Percentiles rank a stretch among this genome's conserved stretches.
phyloP scores from a whole-genome alignment of 1,140 invertebrate genomes.

The Ptiloglossa arizonensis region DNA sequence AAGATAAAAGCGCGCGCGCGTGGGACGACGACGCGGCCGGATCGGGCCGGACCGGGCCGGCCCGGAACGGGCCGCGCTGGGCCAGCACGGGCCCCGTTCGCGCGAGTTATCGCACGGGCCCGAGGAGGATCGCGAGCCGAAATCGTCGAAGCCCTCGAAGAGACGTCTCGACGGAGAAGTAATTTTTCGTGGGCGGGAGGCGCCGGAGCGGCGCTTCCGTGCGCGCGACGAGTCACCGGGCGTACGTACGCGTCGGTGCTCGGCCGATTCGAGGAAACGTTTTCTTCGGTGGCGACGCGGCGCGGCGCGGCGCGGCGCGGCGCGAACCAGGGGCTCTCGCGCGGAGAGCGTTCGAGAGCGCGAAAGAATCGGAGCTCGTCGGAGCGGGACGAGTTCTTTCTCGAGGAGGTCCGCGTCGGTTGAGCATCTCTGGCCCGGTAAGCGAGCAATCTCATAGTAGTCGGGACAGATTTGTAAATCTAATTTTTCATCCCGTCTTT shows the following conservation, averaged over 20 bases:
- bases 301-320: too few relatives aligned
- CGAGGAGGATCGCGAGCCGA: background rate
- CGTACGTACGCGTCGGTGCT: background rate
- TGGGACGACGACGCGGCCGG: slow-evolving; percentile 17
- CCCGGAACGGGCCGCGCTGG: too few relatives aligned
- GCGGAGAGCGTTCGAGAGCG: background rate
- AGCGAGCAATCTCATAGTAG: slow-evolving; percentile 72
- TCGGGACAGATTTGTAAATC: slow-evolving; percentile 78
- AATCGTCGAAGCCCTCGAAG: slow-evolving; percentile 46
- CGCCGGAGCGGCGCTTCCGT: slow-evolving; percentile 76
- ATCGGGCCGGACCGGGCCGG: too few relatives aligned
- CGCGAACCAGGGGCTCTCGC: slow-evolving; percentile 47
- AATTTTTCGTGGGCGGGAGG: slow-evolving; percentile 77
- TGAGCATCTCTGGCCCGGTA: slow-evolving; percentile 61
- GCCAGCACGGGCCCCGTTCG: too few relatives aligned
- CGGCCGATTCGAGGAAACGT: too few relatives aligned
- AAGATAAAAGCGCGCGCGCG: slow-evolving; percentile 26
- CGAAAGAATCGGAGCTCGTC: too few relatives aligned
- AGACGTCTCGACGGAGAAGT: slow-evolving; percentile 70
- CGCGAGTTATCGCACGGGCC: background rate
- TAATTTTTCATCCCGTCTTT: slow-evolving; percentile 77
- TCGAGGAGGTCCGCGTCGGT: background rate
- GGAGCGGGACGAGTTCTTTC: background rate
- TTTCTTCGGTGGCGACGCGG: slow-evolving; percentile 51
- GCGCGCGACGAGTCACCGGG: slow-evolving; percentile 51